phyloP scores from a whole-genome alignment of 2,888 invertebrate species.

The Mythimna vitellina region DNA sequence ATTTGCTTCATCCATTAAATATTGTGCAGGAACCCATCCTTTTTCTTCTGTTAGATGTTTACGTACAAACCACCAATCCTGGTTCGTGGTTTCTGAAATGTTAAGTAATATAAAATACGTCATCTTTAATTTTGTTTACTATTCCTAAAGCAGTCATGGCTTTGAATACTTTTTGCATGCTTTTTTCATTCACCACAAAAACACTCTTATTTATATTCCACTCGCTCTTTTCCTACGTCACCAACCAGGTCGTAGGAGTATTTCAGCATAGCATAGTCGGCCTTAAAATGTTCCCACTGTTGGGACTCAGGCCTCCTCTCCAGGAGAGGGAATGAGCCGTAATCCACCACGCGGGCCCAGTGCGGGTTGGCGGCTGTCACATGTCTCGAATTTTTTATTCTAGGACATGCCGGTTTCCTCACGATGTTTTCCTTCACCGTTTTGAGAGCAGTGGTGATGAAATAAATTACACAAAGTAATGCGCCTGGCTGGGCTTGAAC shows the following conservation, averaged over 20 bases:
- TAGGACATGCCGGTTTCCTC: too few relatives aligned
- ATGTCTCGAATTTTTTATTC: too few relatives aligned
- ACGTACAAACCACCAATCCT: conserved; percentile 98
- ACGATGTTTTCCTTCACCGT: too few relatives aligned
- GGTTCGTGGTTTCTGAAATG: conserved; percentile 93
- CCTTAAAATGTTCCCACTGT: too few relatives aligned
- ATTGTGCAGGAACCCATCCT: conserved; percentile 98
- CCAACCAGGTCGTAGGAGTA: not conserved
- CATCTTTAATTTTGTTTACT: not conserved
- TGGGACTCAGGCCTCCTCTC: too few relatives aligned
- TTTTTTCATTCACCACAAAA: not conserved
- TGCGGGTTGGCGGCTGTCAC: too few relatives aligned
- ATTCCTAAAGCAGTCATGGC: too few relatives aligned
- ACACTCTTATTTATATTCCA: not conserved
- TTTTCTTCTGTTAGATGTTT: conserved; percentile 97
- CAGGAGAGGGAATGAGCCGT: too few relatives aligned
- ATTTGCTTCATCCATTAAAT: conserved; percentile 95
- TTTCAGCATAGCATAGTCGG: not conserved
- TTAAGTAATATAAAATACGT: conserved; percentile 1
- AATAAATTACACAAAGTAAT: too few relatives aligned
- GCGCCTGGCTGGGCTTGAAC: too few relatives aligned
- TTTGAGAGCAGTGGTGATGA: too few relatives aligned
- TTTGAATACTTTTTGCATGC: not conserved
- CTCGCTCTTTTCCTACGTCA: not conserved
- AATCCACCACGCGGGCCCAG: too few relatives aligned